Percentiles rank a stretch among this genome's conserved stretches.
Evolutionary conservation across 2,113 vertebrate species (phyloP).

Genomic region (Galemys pyrenaicus): DNA sequence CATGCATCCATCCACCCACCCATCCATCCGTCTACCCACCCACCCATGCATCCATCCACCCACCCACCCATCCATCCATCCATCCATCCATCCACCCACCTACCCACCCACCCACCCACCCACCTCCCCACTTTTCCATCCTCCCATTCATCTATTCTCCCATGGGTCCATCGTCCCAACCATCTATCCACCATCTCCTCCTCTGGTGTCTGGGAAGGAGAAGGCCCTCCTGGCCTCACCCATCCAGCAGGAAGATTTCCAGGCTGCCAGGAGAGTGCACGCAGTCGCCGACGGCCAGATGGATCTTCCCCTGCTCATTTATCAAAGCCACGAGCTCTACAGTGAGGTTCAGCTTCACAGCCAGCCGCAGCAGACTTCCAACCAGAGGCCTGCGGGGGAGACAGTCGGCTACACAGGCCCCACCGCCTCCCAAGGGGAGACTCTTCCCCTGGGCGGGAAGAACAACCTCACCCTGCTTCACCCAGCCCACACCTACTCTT

Average conservation of each 20-base stretch:
- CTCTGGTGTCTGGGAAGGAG: neutral
- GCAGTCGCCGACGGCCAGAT: slow-evolving; percentile 62
- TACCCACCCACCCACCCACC: too few relatives aligned
- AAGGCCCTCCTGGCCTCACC: slow-evolving; percentile 56
- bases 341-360: slow-evolving; percentile 60
- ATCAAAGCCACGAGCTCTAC: slow-evolving; percentile 12
- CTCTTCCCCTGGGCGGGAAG: neutral
- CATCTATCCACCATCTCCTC: neutral
- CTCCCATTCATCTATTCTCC: neutral
- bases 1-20: neutral
- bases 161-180: neutral
- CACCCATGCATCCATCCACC: too few relatives aligned
- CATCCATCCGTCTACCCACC: neutral
- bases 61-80: neutral
- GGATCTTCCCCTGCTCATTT: neutral
- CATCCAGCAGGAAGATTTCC: slow-evolving; percentile 50
- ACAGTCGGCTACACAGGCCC: neutral
- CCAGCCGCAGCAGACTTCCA: neutral
- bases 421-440: neutral
- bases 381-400: slow-evolving; percentile 7
- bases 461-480: neutral
- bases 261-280: slow-evolving; percentile 60
- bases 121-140: neutral
- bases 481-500: neutral
- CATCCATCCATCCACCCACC: neutral